Evolutionary conservation across 2,888 invertebrate genomes (phyloP), one percentile per base, ranked within the genome.

Genomic region (Sinhomidia bicolor): DNA sequence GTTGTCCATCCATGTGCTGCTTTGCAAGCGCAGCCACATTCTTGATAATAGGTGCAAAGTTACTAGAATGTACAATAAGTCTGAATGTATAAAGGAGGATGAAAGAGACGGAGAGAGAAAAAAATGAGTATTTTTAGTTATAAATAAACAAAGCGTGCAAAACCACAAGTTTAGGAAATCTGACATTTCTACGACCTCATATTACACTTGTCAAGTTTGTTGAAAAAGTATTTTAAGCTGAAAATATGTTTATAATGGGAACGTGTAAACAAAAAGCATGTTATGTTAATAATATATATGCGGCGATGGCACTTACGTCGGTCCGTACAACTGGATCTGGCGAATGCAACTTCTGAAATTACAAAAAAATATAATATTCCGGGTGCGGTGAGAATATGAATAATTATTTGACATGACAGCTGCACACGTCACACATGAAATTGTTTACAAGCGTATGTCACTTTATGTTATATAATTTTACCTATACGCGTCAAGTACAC

Each of bases 41-140:
- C 78, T 94, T 93, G 83, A 95, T 94, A 65, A 94, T 93, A 1
- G 95, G 95, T 32, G 95, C 93, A 92, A 95, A 95, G 92, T 95
- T 94, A 7, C 89, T 89, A 62, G 12, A 62, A 62, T 4, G 12
- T 17, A 78, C 62, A 82, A 76, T n/a, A n/a, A n/a, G n/a, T n/a
- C n/a, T n/a, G n/a, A 51, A 83, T 23, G 17, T 17, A 57, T 26
- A 29, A n/a, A 26, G 4, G 23, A 51, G 4, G 44, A 57, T 36
- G 62, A 81, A 12, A n/a, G 36, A 51, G 3, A n/a, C 2, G 23
- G 5, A 23, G n/a, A n/a, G 4, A 12, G 60, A 26, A 60, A 74
- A 26, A 74, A 7, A 14, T 14, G 62, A 29, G 29, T 29, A 62
- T 44, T 44, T 71, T 71, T 23, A 51, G 23, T 12, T 17, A 60